Base-by-base conservation (phyloP, 2,113 vertebrate genomes). In the Gnathonemus longibarbis region DNA sequence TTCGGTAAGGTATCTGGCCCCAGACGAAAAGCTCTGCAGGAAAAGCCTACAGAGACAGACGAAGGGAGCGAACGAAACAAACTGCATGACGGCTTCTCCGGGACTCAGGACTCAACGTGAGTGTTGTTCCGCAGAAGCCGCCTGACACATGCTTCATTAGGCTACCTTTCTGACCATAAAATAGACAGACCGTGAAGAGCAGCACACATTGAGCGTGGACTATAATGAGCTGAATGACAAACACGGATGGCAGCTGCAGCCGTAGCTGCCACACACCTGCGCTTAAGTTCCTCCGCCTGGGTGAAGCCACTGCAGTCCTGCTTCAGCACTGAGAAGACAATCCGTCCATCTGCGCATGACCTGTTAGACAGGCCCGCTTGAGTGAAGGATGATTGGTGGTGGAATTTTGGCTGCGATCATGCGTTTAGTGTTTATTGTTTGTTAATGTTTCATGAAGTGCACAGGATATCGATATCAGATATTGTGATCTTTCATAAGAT, bases 241-340 rank as follows among this genome's bases (percentile, higher is more conserved):
- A 46, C 9, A n/a, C 46, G 0, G 46, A 21, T 7, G 35, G 0
- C 35, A 77, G 21, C 21, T 77, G 35, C 17, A 42, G 35, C 17
- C 15, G 6, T 42, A 17, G 0, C 74, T 21, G 35, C 10, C 62
- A 42, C 35, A 80, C 74, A 42, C 48, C 24, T n/a, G 24, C 11
- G 53, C 35, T 4, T 7, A 17, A 96, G 95, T 91, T 96, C 96
- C 52, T 95, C 95, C 89, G 95, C 95, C 84, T 96, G 95, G 88
- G 96, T 96, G 92, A 93, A 96, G 89, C 96, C 96, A 48, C 96
- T 96, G 90, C 88, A 93, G 94, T 96, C 95, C 91, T 94, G 95
- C 91, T 96, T 95, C 89, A 96, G 93, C 56, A 94, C 91, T 21
- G 89, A 91, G 74, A 96, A 97, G 62, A 96, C 95, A 84, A 91